These are phyloP conservation scores for Trogon surrucura DNA, from an alignment of 2,113 vertebrate species.

Conservation along the genomic window DNA sequence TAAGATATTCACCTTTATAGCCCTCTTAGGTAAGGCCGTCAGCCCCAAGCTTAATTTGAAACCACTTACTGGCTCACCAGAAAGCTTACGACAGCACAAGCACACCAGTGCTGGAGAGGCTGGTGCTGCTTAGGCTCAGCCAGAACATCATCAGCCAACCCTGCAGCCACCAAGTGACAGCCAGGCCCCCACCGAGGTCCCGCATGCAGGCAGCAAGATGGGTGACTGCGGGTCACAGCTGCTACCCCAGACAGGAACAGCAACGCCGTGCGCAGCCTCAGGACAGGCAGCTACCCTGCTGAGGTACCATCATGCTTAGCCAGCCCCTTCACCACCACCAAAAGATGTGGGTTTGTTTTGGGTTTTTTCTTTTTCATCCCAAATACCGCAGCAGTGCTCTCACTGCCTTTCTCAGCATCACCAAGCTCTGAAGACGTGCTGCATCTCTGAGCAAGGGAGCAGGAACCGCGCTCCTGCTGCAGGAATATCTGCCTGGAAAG, in stretches of 20 bases:
- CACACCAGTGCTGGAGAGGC: fast-evolving
- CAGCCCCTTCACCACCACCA: too few species aligned
- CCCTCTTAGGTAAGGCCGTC: neutral
- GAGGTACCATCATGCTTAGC: fast-evolving
- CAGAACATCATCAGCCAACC: fast-evolving
- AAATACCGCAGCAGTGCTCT: fast-evolving
- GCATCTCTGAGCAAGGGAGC: fast-evolving
- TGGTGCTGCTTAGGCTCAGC: fast-evolving
- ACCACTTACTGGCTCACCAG: fast-evolving
- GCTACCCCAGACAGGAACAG: fast-evolving
- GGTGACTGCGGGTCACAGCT: fast-evolving
- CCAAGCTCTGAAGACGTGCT: neutral
- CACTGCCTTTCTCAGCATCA: neutral
- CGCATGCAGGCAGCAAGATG: fast-evolving
- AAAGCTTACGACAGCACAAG: fast-evolving
- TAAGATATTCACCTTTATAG: neutral
- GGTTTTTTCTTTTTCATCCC: neutral
- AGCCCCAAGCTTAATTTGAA: fast-evolving
- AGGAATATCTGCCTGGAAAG: neutral
- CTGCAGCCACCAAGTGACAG: neutral
- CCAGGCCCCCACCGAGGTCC: too few species aligned
- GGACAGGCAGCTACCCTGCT: fast-evolving
- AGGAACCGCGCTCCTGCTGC: neutral
- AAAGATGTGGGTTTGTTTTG: too few species aligned
- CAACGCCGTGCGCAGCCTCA: fast-evolving